Evolutionary conservation across 2,888 invertebrate genomes (phyloP).

Genomic region (Parelbella ahira): DNA sequence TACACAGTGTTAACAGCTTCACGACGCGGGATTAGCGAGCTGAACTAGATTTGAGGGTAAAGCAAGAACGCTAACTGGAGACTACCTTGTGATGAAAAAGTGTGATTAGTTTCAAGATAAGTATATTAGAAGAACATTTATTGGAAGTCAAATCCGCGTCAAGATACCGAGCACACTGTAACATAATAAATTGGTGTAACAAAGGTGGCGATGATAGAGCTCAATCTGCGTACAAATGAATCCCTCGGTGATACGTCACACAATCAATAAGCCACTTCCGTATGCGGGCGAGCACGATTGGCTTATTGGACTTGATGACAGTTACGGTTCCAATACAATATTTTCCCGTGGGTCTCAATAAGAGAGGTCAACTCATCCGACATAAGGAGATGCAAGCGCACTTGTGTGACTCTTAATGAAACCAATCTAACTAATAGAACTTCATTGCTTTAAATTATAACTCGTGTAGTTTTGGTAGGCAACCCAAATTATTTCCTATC

Average conservation of each 20-base stretch:
- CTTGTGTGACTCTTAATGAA: conserved; percentile 52
- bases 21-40: no score
- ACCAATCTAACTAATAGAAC: conserved; percentile 66
- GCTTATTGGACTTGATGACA: conserved; percentile 69
- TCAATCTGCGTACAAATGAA: conserved; percentile 47
- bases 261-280: conserved; percentile 73
- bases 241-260: conserved; percentile 52
- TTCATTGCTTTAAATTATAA: conserved; percentile 45
- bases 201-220: conserved; percentile 41
- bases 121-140: no score
- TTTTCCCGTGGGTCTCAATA: conserved; percentile 69
- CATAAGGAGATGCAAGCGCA: conserved; percentile 57
- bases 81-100: no score
- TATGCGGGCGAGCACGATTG: conserved; percentile 68
- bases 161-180: no score
- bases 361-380: conserved; percentile 69
- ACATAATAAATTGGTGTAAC: no score
- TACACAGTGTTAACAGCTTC: no score
- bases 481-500: conserved; percentile 17
- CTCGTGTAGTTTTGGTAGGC: conserved; percentile 23
- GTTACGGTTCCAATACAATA: conserved; percentile 57
- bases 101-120: no score
- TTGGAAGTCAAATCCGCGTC: no score
- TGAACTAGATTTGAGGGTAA: no score
- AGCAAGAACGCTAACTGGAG: no score